Evolutionary conservation across 1,140 invertebrate genomes (phyloP).

Genomic region (Brachionus sp.): DNA sequence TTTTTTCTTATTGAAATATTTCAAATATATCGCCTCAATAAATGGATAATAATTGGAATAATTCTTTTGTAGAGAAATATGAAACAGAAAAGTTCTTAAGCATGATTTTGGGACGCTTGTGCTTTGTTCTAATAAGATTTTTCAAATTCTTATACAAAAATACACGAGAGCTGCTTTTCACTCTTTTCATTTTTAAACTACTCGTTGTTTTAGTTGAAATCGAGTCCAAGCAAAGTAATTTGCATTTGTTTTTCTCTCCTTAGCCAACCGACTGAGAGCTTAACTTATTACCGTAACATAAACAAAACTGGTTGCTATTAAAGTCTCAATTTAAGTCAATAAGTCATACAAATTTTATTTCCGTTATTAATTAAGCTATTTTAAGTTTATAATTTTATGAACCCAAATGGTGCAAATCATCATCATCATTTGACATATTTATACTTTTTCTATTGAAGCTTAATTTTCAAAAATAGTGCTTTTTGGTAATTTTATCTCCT

Average conservation of each 20-base stretch:
- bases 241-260: not conserved
- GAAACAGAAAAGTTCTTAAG: not conserved
- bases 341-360: not conserved
- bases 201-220: not conserved
- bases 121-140: constrained; percentile 29
- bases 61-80: not conserved
- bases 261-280: not conserved
- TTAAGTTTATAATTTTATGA: not conserved
- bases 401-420: not conserved
- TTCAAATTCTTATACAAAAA: constrained; percentile 4
- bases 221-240: not conserved
- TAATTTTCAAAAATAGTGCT: not conserved
- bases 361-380: not conserved
- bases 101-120: constrained; percentile 19
- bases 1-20: not conserved
- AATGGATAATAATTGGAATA: constrained; percentile 39
- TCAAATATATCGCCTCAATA: constrained; percentile 26
- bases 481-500: not conserved
- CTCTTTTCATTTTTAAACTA: not conserved
- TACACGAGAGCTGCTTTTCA: not conserved
- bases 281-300: not conserved
- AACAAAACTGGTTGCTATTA: not conserved
- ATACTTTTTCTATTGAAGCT: not conserved
- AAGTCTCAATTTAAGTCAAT: not conserved
- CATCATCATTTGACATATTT: not conserved